Evolutionary conservation across 2,888 invertebrate genomes (phyloP), one percentile per base, ranked within the genome.

Genomic region (Epinotia brunnichana): DNA sequence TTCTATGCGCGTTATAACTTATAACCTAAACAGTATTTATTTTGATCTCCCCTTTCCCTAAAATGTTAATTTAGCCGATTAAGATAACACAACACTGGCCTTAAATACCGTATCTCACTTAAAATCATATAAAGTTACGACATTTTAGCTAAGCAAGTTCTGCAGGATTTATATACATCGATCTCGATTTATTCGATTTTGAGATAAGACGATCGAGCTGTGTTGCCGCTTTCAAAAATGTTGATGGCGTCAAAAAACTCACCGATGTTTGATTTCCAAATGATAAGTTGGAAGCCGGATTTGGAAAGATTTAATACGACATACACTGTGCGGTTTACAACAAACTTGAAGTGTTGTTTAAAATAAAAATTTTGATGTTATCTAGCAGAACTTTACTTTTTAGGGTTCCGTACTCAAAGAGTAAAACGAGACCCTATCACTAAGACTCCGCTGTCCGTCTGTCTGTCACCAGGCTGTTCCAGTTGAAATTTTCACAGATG

Each of bases 11-110:
- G n/a, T n/a, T n/a, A n/a, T n/a, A 24, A 71, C 53, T 72, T 72
- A 72, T 67, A 56, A 67, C 60, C 67, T 72, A 35, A 54, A 72
- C 62, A 63, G 57, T 51, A 68, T 69, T 73, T 63, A 73, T 73
- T 63, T 69, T 57, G 69, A 73, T 63, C 51, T 29, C 62, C 73
- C 73, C 69, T 73, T 73, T 73, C 69, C 73, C 63, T 73, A 69
- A 72, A 69, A 73, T 69, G 73, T 68, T 73, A 73, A 73, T 73
- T 73, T 73, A 63, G 63, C 17, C 68, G 51, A 73, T 73, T 73
- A 57, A 73, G 73, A 73, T 73, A 73, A 69, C 68, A 62, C 15
- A 1, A 62, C n/a, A n/a, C 29, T 62, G 10, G n/a, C 3, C 11
- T n/a, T 29, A 48, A 62, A 48, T 11, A 29, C 10, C 62, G 48